Percentiles rank a stretch among this genome's conserved stretches.
These are phyloP conservation scores for Tolypeutes matacus DNA, from an alignment of 2,797 vertebrate species.

Conservation along the genomic window DNA sequence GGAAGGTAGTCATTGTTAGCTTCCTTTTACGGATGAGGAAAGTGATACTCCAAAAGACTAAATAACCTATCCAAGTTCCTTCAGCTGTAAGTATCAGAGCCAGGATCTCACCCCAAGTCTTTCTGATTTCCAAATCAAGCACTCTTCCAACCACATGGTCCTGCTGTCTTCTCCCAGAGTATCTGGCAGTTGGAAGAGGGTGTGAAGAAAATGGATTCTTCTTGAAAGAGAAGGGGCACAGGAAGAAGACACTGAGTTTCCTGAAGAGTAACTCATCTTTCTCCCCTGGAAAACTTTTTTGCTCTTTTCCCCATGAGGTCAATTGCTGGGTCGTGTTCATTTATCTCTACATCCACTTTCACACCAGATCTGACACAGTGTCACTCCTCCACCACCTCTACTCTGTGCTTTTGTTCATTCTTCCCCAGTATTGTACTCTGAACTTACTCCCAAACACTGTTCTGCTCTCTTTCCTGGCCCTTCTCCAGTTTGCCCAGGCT, in stretches of 20 bases:
- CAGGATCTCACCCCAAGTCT: background rate
- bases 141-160: background rate
- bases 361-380: background rate
- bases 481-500: background rate
- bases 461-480: background rate
- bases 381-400: background rate
- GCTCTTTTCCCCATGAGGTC: no score
- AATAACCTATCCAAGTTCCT: background rate
- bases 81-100: background rate
- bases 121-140: background rate
- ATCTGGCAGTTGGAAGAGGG: background rate
- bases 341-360: background rate
- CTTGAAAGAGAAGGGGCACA: background rate
- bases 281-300: no score
- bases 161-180: background rate
- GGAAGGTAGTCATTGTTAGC: background rate
- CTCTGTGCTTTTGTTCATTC: background rate
- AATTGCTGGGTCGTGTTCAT: background rate
- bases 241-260: background rate
- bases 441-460: background rate
- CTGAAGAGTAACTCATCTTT: no score
- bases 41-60: background rate
- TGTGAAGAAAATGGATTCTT: background rate
- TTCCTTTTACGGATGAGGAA: background rate
- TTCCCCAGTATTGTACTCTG: background rate